These are phyloP conservation scores for Microctonus aethiopoides DNA, from an alignment of 2,888 invertebrate genomes.

Conservation along the genomic window DNA sequence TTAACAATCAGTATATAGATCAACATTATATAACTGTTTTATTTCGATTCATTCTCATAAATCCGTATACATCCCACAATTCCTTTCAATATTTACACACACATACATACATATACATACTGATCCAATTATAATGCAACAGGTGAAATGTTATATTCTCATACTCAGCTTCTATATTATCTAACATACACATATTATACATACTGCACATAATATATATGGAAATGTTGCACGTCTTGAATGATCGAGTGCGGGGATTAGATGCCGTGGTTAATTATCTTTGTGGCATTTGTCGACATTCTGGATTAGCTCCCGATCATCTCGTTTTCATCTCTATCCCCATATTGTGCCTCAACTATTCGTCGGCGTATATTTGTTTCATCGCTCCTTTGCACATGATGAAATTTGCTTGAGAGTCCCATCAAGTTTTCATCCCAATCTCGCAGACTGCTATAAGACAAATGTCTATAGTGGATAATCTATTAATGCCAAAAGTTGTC, in stretches of 20 bases:
- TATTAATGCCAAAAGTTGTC: slow-evolving; percentile 54
- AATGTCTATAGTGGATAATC: slow-evolving; percentile 50
- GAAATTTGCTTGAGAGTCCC: background rate
- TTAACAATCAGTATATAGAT: too few relatives aligned
- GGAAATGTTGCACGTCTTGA: background rate
- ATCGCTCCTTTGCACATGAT: background rate
- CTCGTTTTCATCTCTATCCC: background rate
- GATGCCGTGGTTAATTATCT: slow-evolving; percentile 15
- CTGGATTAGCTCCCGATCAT: slow-evolving; percentile 18
- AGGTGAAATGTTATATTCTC: slow-evolving; percentile 9
- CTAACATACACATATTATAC: background rate
- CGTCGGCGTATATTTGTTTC: background rate
- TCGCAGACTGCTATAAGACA: slow-evolving; percentile 42
- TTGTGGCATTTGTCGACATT: background rate
- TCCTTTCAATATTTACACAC: background rate
- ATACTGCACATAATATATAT: background rate
- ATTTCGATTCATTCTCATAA: background rate
- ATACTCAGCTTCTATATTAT: background rate
- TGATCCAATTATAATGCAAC: slow-evolving; percentile 20
- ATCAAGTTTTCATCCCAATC: background rate
- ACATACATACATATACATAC: background rate
- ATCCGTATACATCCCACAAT: background rate
- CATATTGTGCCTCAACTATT: background rate
- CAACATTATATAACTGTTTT: background rate
- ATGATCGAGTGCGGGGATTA: slow-evolving; percentile 17